Evolutionary conservation across 2,888 invertebrate species (phyloP).

Genomic region (Andrena trimmerana): DNA sequence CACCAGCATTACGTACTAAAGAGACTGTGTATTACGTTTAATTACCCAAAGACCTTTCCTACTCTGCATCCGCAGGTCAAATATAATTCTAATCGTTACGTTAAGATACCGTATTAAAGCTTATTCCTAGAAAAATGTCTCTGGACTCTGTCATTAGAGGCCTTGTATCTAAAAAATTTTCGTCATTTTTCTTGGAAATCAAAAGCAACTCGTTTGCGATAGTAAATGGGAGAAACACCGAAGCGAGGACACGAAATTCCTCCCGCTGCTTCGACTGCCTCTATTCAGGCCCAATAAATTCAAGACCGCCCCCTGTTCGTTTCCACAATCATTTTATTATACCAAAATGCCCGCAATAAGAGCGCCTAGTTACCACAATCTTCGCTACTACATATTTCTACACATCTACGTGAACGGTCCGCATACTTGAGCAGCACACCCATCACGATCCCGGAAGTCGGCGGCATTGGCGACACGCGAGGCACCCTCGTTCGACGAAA

Average conservation of each 20-base stretch:
- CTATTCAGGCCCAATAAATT: no score
- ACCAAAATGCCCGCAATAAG: neutral
- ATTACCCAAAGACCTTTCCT: neutral
- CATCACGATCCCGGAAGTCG: slow-evolving; percentile 38
- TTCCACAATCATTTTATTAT: neutral
- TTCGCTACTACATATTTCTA: neutral
- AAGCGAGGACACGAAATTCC: no score
- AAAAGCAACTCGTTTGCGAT: no score
- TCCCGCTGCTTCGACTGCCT: no score
- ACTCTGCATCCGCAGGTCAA: neutral
- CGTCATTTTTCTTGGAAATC: no score
- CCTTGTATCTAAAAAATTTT: no score
- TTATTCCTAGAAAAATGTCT: neutral
- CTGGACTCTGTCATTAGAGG: no score
- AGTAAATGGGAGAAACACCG: no score
- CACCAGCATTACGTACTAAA: neutral
- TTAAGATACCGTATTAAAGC: neutral
- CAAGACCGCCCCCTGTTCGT: no score
- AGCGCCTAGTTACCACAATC: neutral
- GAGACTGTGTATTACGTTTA: neutral
- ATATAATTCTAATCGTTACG: neutral
- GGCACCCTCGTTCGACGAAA: neutral
- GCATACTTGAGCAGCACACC: neutral
- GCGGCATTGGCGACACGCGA: slow-evolving; percentile 45
- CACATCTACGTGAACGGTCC: slow-evolving; percentile 1